A percentile compares a stretch with the other conserved stretches of the same genome.
Conservation (phyloP, 1,140 invertebrate species). For the Cecropterus lyciades region DNA sequence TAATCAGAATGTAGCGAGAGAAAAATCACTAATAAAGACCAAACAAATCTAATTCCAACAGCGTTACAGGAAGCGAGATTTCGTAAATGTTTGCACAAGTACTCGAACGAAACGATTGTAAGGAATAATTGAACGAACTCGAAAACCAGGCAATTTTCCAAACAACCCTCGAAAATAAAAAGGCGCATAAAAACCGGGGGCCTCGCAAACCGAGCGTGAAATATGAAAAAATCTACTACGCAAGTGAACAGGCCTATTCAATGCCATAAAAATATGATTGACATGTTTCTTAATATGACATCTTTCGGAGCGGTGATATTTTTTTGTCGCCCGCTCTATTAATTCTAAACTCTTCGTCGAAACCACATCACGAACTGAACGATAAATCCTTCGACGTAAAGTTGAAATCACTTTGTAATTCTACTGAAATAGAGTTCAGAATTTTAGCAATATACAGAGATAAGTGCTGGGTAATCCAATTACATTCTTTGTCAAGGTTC, state of each 20-base stretch:
- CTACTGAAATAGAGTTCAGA: conserved; percentile 44
- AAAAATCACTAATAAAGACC: conserved; percentile 15
- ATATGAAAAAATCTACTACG: conserved; percentile 70
- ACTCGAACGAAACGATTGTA: conserved; percentile 49
- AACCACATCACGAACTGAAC: conserved; percentile 10
- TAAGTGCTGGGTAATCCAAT: conserved; percentile 80
- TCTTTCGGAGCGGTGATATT: conserved; percentile 82
- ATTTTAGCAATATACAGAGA: conserved; percentile 62
- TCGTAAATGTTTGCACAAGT: conserved; percentile 57
- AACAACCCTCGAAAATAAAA: conserved; percentile 58
- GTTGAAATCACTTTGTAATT: conserved; percentile 12
- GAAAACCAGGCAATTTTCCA: conserved; percentile 55
- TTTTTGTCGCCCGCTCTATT: conserved; percentile 72
- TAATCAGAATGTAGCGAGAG: conserved; percentile 17
- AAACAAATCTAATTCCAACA: conserved; percentile 50
- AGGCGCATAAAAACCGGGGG: conserved; percentile 48
- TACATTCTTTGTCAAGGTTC: conserved; percentile 78
- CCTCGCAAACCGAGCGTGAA: conserved; percentile 73
- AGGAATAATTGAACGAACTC: conserved; percentile 52
- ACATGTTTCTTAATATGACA: conserved; percentile 84
- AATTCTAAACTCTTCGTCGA: conserved; percentile 33
- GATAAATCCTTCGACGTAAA: conserved; percentile 36
- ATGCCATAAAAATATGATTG: conserved; percentile 83
- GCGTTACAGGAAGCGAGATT: conserved; percentile 55
- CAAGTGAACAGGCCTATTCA: conserved; percentile 79